These are phyloP conservation scores for Geopemphigus sp. DNA, from an alignment of 1,140 invertebrate genomes.

Conservation along the genomic window DNA sequence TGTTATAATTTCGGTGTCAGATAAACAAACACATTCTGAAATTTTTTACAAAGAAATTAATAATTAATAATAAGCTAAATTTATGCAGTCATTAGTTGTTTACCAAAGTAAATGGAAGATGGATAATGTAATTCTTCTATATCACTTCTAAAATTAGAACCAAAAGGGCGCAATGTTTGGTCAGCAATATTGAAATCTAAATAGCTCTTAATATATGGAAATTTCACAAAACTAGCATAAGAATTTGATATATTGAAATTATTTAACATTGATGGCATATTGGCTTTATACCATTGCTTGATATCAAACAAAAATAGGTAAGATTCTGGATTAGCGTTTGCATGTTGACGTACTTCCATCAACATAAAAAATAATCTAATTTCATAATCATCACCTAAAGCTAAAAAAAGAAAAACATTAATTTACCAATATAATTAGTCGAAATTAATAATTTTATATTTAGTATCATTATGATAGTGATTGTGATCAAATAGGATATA, in stretches of 20 bases:
- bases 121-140: conserved; percentile 44
- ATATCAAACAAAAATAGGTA: conserved; percentile 76
- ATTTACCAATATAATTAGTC: too few relatives aligned
- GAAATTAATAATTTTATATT: too few relatives aligned
- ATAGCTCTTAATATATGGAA: conserved; percentile 17
- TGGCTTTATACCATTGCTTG: conserved; percentile 93
- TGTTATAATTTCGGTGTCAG: conserved; percentile 57
- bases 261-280: conserved; percentile 68
- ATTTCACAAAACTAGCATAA: conserved; percentile 37
- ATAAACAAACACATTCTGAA: conserved; percentile 60
- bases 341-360: conserved; percentile 25
- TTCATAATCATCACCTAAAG: conserved; percentile 40
- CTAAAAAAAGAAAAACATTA: too few relatives aligned
- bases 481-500: too few relatives aligned
- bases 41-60: not conserved
- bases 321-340: conserved; percentile 3
- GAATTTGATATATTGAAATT: conserved; percentile 30
- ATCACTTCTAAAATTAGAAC: conserved; percentile 33
- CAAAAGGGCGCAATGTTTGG: conserved; percentile 27
- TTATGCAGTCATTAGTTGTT: too few relatives aligned
- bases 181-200: conserved; percentile 36
- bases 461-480: too few relatives aligned
- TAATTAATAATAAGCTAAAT: too few relatives aligned
- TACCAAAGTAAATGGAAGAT: conserved; percentile 49
- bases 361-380: conserved; percentile 46